Percentiles rank a stretch among this genome's conserved stretches.
Evolutionary conservation across 2,888 invertebrate genomes (phyloP).

Genomic region (Sceliomorpha sp.): DNA sequence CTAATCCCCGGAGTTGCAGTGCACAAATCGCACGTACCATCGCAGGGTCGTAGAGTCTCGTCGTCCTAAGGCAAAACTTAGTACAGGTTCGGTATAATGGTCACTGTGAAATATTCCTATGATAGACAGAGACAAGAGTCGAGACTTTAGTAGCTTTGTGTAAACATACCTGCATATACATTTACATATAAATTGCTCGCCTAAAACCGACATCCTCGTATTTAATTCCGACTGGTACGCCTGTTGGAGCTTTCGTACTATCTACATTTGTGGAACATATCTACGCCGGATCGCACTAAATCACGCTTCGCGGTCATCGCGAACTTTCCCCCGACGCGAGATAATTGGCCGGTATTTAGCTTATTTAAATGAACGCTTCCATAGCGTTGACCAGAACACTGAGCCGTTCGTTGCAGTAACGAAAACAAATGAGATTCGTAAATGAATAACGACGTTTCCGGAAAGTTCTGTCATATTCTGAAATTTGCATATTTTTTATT

Average conservation of each 20-base stretch:
- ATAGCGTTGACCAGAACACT: conserved; percentile 4
- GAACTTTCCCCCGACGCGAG: conserved; percentile 32
- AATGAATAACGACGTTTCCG: neutral
- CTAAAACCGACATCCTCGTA: conserved; percentile 75
- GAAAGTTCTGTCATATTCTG: neutral
- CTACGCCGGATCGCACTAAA: conserved; percentile 63
- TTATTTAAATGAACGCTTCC: conserved; percentile 52
- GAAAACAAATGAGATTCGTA: conserved; percentile 2
- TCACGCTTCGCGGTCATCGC: conserved; percentile 58
- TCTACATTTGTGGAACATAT: conserved; percentile 67
- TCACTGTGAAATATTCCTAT: conserved; percentile 37
- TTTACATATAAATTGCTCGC: conserved; percentile 76
- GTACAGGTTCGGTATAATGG: conserved; percentile 33
- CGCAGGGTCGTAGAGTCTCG: too few relatives aligned
- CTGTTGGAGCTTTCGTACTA: conserved; percentile 56
- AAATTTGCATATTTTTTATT: neutral
- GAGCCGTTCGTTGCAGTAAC: conserved; percentile 1
- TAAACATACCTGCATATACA: conserved; percentile 49
- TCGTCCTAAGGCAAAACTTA: conserved; percentile 6
- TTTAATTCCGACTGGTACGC: conserved; percentile 68
- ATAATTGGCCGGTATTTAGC: conserved; percentile 51
- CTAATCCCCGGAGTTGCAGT: conserved; percentile 13
- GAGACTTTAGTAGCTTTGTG: conserved; percentile 22
- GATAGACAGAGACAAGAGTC: conserved; percentile 35
- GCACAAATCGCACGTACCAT: conserved; percentile 4